These are phyloP conservation scores for Entelurus aequoreus DNA, from an alignment of 2,113 vertebrate genomes.

Conservation along the genomic window DNA sequence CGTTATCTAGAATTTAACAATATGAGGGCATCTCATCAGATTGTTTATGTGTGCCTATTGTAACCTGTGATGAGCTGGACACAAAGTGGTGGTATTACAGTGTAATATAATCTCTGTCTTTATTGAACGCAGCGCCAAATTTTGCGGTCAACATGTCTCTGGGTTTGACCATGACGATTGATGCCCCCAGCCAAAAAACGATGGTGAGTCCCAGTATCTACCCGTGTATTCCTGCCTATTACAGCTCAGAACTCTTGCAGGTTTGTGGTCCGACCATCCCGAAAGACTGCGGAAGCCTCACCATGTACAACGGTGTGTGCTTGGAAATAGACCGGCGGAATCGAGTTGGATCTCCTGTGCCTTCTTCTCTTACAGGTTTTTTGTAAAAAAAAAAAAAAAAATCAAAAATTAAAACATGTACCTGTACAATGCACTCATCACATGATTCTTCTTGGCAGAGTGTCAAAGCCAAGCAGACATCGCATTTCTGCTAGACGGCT, in stretches of 20 bases:
- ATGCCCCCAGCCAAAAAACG: constrained; percentile 21
- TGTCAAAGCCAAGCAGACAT: constrained; percentile 57
- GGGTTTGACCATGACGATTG: constrained; percentile 60
- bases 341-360: fast-evolving
- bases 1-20: no score
- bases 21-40: no score
- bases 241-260: constrained; percentile 28
- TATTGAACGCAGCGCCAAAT: constrained; percentile 38
- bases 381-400: neutral
- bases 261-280: constrained; percentile 69
- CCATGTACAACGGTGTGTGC: constrained; percentile 64
- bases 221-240: neutral
- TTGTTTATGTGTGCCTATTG: no score
- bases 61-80: no score
- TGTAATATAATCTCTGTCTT: no score
- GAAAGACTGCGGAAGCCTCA: constrained; percentile 58
- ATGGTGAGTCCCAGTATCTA: constrained; percentile 46
- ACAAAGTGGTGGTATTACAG: no score
- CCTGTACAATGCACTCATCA: neutral
- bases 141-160: constrained; percentile 68
- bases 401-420: no score
- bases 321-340: neutral
- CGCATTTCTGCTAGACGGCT: constrained; percentile 69
- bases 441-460: constrained; percentile 36
- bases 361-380: constrained; percentile 39